phyloP scores from a whole-genome alignment of 1,140 invertebrate genomes.

The Drosophila santomea region DNA sequence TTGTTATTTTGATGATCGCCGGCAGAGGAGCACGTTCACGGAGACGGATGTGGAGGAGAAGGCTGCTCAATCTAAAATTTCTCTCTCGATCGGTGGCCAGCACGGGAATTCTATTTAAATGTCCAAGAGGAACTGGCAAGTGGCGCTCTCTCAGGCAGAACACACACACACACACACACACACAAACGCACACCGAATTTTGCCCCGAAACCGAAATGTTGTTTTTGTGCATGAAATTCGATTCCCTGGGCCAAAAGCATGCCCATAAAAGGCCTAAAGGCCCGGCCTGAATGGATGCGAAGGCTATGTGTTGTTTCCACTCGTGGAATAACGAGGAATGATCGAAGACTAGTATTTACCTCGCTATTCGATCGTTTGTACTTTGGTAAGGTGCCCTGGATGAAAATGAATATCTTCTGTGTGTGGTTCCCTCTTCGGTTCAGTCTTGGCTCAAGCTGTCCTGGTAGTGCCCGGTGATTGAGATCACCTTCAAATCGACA shows the following conservation, averaged over 20 bases:
- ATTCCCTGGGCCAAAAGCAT: conserved; percentile 64
- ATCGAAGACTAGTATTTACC: conserved; percentile 10
- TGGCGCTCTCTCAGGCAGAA: conserved; percentile 53
- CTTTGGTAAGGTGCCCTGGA: conserved; percentile 10
- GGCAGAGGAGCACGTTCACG: conserved; percentile 11
- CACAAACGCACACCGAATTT: conserved; percentile 25
- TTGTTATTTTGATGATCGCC: conserved; percentile 45
- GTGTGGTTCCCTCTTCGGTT: not conserved
- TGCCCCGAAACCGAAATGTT: conserved; percentile 58
- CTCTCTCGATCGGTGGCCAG: conserved; percentile 41
- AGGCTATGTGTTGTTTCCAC: not conserved
- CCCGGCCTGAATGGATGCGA: conserved; percentile 4
- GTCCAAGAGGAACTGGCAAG: conserved; percentile 67
- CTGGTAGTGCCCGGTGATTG: not conserved
- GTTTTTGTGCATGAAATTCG: conserved; percentile 77
- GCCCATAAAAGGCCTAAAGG: conserved; percentile 68
- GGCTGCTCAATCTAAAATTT: conserved; percentile 2
- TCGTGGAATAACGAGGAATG: not conserved
- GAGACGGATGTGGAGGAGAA: conserved; percentile 1
- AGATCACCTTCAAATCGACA: conserved; percentile 1
- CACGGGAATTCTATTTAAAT: conserved; percentile 74
- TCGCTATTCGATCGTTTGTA: conserved; percentile 15
- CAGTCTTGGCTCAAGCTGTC: conserved; percentile 26
- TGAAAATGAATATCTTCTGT: not conserved
- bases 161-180: conserved; percentile 23